These are phyloP conservation scores for Ormyrus labotus DNA, from an alignment of 2,888 invertebrate species.

Conservation along the genomic window DNA sequence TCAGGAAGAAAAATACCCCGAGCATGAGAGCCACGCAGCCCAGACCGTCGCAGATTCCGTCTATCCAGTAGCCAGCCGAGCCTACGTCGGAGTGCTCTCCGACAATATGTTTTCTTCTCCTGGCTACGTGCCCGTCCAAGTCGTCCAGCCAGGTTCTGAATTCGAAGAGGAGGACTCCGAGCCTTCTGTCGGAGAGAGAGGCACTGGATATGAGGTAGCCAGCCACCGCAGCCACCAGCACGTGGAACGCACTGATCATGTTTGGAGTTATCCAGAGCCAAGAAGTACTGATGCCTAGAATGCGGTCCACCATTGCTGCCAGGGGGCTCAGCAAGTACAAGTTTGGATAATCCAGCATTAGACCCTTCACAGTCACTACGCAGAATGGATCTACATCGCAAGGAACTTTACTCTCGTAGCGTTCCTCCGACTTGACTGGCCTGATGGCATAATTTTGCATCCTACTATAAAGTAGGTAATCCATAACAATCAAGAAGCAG, in stretches of 20 bases:
- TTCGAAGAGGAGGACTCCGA: constrained; percentile 88
- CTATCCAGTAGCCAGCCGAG: constrained; percentile 87
- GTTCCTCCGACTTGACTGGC: constrained; percentile 74
- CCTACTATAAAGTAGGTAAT: constrained; percentile 83
- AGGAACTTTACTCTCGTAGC: constrained; percentile 77
- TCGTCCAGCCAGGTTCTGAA: constrained; percentile 90
- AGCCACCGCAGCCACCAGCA: constrained; percentile 85
- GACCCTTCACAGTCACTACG: constrained; percentile 88
- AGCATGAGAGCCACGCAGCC: constrained; percentile 85
- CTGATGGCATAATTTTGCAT: constrained; percentile 83
- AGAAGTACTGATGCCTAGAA: constrained; percentile 81
- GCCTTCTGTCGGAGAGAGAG: constrained; percentile 82
- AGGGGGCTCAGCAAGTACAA: constrained; percentile 89
- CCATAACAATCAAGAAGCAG: constrained; percentile 84
- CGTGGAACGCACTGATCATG: constrained; percentile 88
- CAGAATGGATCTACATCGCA: constrained; percentile 86
- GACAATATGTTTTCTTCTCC: constrained; percentile 84
- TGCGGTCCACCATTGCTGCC: constrained; percentile 84
- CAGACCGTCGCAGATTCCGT: constrained; percentile 88
- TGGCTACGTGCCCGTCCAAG: constrained; percentile 90
- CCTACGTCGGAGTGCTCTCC: constrained; percentile 90
- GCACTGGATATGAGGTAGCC: constrained; percentile 86
- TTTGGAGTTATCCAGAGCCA: constrained; percentile 85
- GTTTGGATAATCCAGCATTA: constrained; percentile 89
- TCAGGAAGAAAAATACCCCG: constrained; percentile 83